Base-by-base conservation (phyloP, 2,888 invertebrate genomes). In the Graphium colonna region DNA sequence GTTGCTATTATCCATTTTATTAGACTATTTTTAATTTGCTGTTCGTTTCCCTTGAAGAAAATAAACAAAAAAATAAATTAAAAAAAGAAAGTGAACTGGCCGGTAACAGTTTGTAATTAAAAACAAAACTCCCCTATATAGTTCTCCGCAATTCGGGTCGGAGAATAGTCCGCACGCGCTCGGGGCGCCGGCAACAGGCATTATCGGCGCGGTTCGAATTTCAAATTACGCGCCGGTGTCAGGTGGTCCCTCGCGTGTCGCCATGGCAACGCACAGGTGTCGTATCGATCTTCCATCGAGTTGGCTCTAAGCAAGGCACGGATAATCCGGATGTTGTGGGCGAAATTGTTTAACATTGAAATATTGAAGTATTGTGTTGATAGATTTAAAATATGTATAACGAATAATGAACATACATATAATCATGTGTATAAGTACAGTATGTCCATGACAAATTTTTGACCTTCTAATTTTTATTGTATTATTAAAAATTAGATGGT, bases 141-240 rank as follows among this genome's bases (percentile, higher is more conserved):
- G 41, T 49, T 41, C 41, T 49, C 18, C 33, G 52, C 42, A 52
- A 57, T 60, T 61, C 68, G 44, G 21, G 21, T 36, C 42, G 4
- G 42, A 49, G 45, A 36, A 66, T 66, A 74, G 73, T 68, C 72
- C 67, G 77, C 75, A 75, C 73, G 76, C 69, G 71, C 69, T 63
- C 54, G 54, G 60, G 66, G 69, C 67, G 70, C 75, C 75, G 75
- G 79, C 79, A 49, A 69, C 73, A 78, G 84, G 77, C 87, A 86
- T 87, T 87, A 88, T 87, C 84, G 82, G 73, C 64, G 75, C 68
- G 81, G 75, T 79, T 88, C 88, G 78, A 78, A 87, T 89, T 86
- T 86, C 88, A 88, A 89, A 88, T 89, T 87, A 85, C 87, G 87
- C 82, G 79, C 71, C 63, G 81, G 88, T 84, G 83, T 88, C 88